Evolutionary conservation across 2,888 invertebrate genomes (phyloP), one percentile per base, ranked within the genome.

Genomic region (Hypomecis atomaria): DNA sequence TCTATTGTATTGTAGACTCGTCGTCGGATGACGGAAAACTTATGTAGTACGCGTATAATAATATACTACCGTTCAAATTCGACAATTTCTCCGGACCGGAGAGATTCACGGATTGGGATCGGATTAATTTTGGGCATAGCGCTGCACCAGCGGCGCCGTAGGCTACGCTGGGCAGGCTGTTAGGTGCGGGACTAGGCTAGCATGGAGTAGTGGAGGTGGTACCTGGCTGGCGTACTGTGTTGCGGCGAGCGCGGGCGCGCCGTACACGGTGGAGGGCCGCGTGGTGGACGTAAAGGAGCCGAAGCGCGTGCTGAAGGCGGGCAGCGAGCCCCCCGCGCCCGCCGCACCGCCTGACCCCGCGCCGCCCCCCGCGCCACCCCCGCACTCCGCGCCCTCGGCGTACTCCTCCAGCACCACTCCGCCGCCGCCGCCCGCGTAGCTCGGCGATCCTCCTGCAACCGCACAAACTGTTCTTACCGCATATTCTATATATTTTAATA

Each of bases 221-320:
- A 89, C 89, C 81, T 86, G 85, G 67, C 88, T 86, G 57, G 86
- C 54, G 75, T 89, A 89, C 0, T 83, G 74, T 62, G 78, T 79
- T 67, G 81, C 62, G 40, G 84, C 62, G 11, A 86, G 78, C 23
- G 83, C 76, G 6, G 83, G 56, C 59, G 80, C 59, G 65, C 84
- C 82, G 79, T 89, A 89, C 58, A 84, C 85, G 55, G 86, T 75
- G 73, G 85, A 77, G 66, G 88, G 83, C 7, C 86, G 78, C 60
- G 86, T 74, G 59, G 86, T 75, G 76, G 80, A 77, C 37, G 83
- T 81, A 84, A 89, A 92, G 73, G 83, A 81, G 47, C 90, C 90
- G 83, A 94, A 94, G 66, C 94, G 92, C 74, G 93, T 90, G 76
- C 92, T 92, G 84, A 94, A 94, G 23, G 93, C 92, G 0, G 94